Percentiles rank a stretch among this genome's conserved stretches.
phyloP scores from a whole-genome alignment of 2,888 invertebrate genomes.

The Leptinotarsa juncta region DNA sequence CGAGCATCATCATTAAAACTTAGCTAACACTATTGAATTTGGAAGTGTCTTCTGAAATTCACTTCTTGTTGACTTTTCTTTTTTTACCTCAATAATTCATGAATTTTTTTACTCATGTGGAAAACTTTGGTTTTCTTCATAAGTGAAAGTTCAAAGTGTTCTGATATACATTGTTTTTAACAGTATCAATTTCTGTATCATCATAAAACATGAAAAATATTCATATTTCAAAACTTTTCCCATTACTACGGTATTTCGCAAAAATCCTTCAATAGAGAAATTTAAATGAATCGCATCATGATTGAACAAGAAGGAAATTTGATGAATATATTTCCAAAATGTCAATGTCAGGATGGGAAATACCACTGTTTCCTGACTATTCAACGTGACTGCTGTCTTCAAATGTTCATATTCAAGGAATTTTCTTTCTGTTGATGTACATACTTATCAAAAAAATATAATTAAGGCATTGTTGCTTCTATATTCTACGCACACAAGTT shows the following conservation, averaged over 20 bases:
- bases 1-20: slow-evolving; percentile 16
- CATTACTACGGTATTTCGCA: neutral
- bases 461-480: slow-evolving; percentile 37
- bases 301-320: neutral
- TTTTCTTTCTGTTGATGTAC: slow-evolving; percentile 23
- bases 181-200: neutral
- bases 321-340: slow-evolving; percentile 10
- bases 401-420: slow-evolving; percentile 15
- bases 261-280: neutral
- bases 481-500: slow-evolving; percentile 45
- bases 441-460: slow-evolving; percentile 29
- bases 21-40: slow-evolving; percentile 18
- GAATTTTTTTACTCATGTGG: no score
- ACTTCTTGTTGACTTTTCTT: neutral
- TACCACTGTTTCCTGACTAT: slow-evolving; percentile 8
- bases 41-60: slow-evolving; percentile 2
- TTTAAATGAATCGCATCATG: neutral
- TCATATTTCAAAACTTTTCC: neutral
- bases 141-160: neutral
- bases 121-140: neutral
- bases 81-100: no score
- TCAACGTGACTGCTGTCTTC: slow-evolving; percentile 10
- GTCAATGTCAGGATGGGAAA: neutral
- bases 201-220: neutral
- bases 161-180: neutral